Conservation (phyloP, 2,797 vertebrate species). For the Hypotaenidia okinawae region DNA sequence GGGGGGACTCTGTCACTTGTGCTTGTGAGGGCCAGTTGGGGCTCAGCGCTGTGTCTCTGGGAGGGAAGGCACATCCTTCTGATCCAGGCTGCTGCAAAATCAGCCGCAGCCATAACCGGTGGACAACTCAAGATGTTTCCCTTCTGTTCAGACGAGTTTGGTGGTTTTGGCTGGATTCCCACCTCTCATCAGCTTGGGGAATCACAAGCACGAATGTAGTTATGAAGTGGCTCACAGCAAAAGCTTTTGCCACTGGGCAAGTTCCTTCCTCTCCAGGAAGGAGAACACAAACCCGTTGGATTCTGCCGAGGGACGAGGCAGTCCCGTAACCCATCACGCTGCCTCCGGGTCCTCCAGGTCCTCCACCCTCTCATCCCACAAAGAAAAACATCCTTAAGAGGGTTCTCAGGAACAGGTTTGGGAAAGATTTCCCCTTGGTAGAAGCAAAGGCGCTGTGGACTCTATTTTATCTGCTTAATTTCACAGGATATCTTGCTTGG, state of each 20-base stretch:
- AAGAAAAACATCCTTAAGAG: background rate
- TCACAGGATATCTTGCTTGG: background rate
- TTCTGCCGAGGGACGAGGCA: background rate
- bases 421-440: background rate
- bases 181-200: background rate
- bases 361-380: background rate
- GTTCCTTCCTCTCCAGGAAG: background rate
- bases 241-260: background rate
- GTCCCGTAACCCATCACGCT: fast-evolving
- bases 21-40: background rate
- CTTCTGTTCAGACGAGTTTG: background rate
- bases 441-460: background rate
- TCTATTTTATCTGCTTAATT: background rate
- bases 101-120: background rate
- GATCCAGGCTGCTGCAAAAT: background rate
- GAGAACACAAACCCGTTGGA: background rate
- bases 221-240: fast-evolving
- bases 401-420: background rate
- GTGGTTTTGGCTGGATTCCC: conserved; percentile 21
- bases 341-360: background rate
- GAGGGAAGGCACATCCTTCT: background rate
- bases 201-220: background rate
- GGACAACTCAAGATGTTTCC: background rate
- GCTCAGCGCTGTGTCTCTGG: background rate
- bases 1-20: background rate